These are phyloP conservation scores for Phymastichus coffea DNA, from an alignment of 1,140 invertebrate genomes.

Conservation along the genomic window DNA sequence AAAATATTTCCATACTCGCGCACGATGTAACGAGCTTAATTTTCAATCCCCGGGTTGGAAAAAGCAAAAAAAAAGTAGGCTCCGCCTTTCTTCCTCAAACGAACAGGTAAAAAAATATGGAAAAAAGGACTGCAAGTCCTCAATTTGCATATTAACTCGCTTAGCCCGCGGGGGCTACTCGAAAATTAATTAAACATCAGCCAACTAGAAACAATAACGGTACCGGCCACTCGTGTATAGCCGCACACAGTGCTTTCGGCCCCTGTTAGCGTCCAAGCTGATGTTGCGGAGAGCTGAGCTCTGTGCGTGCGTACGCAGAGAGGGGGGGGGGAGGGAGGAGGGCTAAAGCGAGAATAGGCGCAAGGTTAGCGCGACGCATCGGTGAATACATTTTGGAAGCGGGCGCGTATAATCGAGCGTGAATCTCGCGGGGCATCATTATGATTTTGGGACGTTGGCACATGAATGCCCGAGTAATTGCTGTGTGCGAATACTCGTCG, in stretches of 20 bases:
- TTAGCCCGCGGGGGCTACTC: not conserved
- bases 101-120: too few relatives aligned
- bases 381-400: slow-evolving; percentile 24
- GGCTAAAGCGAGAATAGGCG: too few relatives aligned
- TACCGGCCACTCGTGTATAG: not conserved
- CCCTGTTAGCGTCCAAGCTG: not conserved
- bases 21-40: too few relatives aligned
- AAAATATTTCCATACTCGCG: too few relatives aligned
- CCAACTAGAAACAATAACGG: slow-evolving; percentile 6
- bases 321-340: too few relatives aligned
- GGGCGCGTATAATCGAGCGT: slow-evolving; percentile 26
- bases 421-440: slow-evolving; percentile 30
- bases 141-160: not conserved
- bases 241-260: not conserved
- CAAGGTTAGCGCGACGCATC: not conserved
- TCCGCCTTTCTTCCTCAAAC: too few relatives aligned
- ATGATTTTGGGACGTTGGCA: slow-evolving; percentile 27
- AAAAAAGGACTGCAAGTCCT: not conserved
- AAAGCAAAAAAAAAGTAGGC: too few relatives aligned
- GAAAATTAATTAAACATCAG: slow-evolving; percentile 12
- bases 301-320: too few relatives aligned
- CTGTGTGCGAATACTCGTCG: too few relatives aligned
- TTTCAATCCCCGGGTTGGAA: too few relatives aligned
- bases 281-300: too few relatives aligned
- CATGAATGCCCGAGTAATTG: slow-evolving; percentile 42